A percentile compares a stretch with the other conserved stretches of the same genome.
Conservation (phyloP, 2,888 invertebrate species). For the Conistra vaccinii region DNA sequence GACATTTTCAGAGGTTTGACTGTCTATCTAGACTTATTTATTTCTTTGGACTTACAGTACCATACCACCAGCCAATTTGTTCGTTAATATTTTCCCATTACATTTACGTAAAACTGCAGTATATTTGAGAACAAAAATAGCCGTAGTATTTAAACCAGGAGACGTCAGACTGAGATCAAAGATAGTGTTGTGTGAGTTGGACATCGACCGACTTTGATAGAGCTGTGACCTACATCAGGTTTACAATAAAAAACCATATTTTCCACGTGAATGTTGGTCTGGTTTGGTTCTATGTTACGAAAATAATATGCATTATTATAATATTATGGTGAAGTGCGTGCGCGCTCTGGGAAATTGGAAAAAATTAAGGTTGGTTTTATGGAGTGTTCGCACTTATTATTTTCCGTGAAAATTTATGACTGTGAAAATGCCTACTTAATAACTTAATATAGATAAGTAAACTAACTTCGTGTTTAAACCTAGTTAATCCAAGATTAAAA, state of each 20-base stretch:
- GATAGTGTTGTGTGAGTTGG: constrained; percentile 65
- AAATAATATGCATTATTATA: constrained; percentile 44
- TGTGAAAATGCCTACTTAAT: neutral
- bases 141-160: constrained; percentile 56
- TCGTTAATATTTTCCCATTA: constrained; percentile 2
- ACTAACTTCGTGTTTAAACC: neutral
- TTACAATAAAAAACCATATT: constrained; percentile 56
- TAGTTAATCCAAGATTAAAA: neutral
- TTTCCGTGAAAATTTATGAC: neutral
- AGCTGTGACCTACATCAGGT: constrained; percentile 69
- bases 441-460: neutral
- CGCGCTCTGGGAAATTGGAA: neutral
- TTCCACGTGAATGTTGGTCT: constrained; percentile 35
- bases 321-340: constrained; percentile 9
- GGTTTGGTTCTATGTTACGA: constrained; percentile 23
- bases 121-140: constrained; percentile 55
- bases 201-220: constrained; percentile 68
- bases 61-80: constrained; percentile 1
- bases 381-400: neutral
- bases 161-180: constrained; percentile 71
- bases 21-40: too few species aligned
- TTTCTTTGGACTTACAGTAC: neutral
- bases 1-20: too few species aligned
- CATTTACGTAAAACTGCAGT: constrained; percentile 53
- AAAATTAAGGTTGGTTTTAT: constrained; percentile 3